Evolutionary conservation across 2,888 invertebrate genomes (phyloP), one percentile per base, ranked within the genome.

Genomic region (Belgica antarctica): DNA sequence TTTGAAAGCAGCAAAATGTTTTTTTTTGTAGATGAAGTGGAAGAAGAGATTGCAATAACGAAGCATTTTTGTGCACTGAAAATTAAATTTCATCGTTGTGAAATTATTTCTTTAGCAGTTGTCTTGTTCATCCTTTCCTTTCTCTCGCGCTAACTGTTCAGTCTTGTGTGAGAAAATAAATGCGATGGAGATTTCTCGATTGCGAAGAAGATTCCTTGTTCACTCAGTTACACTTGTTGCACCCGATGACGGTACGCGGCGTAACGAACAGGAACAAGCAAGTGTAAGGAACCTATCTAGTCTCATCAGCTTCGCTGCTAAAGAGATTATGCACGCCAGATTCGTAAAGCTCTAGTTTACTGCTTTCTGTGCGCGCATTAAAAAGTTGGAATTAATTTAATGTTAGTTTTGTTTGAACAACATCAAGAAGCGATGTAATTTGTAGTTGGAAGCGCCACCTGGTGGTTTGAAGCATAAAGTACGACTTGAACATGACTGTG

Each of bases 1-100:
- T 7, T 31, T 31, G 31, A 7, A 31, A 31, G 4, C 31, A 31
- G 4, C 31, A 31, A 41, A 41, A 41, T 31, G 10, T 31, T 31
- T 31, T 31, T 7, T 31, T 31, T 10, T 7, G 41, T 41, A 12
- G 12, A 46, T 5, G 22, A 57, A 4, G 57, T 22, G 3, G 5
- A 57, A 17, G 57, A 46, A 57, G 57, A 63, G 66, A 46, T 66
- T 52, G 27, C 47, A 66, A 66, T 66, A 10, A 41, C 12, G 41
- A 2, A 5, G 41, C 5, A 34, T 8, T 34, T 41, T 41, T 15
- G 41, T 41, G 5, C n/a, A n/a, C n/a, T n/a, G n/a, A 41, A n/a
- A 41, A 41, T 41, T 41, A 41, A 41, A 41, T 41, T 41, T 41
- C 41, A 41, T 7, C 10, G 10, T 41, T 41, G n/a, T n/a, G n/a